Percentiles rank a stretch among this genome's conserved stretches.
phyloP scores from a whole-genome alignment of 2,113 vertebrate species.

The Protobothrops mucrosquamatus region DNA sequence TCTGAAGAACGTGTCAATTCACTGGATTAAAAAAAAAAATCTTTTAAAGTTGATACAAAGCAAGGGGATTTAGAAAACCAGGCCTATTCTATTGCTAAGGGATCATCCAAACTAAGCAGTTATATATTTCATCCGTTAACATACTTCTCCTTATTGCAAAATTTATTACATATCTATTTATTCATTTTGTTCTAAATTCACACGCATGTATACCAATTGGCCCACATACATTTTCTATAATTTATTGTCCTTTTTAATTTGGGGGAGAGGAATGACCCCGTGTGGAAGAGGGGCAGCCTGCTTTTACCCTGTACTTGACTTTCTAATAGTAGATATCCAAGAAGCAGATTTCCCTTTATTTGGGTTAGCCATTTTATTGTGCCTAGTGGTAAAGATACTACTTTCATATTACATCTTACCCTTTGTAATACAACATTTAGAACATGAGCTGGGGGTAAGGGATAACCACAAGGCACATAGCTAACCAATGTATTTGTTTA shows the following conservation, averaged over 20 bases:
- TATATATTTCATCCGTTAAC: not conserved
- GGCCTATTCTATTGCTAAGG: not conserved
- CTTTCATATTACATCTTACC: not conserved
- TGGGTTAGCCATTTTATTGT: not conserved
- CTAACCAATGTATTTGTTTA: not conserved
- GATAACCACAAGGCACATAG: not conserved
- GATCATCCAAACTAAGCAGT: not conserved
- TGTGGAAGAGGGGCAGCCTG: not conserved
- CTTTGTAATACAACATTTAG: not conserved
- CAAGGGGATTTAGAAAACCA: not conserved
- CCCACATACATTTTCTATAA: not conserved
- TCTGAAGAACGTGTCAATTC: not conserved
- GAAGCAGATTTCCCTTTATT: not conserved
- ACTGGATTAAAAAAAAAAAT: not conserved
- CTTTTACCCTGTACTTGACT: not conserved
- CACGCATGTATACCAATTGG: not conserved
- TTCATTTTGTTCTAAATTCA: not conserved
- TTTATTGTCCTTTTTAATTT: not conserved
- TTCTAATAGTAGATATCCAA: not conserved
- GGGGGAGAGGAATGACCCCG: not conserved
- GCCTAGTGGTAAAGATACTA: not conserved
- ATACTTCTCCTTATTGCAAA: not conserved
- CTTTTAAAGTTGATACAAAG: not conserved
- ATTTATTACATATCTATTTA: not conserved
- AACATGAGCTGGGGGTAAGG: not conserved